Conservation (phyloP, 2,113 vertebrate species). For the Rhinopomastus cyanomelas region DNA sequence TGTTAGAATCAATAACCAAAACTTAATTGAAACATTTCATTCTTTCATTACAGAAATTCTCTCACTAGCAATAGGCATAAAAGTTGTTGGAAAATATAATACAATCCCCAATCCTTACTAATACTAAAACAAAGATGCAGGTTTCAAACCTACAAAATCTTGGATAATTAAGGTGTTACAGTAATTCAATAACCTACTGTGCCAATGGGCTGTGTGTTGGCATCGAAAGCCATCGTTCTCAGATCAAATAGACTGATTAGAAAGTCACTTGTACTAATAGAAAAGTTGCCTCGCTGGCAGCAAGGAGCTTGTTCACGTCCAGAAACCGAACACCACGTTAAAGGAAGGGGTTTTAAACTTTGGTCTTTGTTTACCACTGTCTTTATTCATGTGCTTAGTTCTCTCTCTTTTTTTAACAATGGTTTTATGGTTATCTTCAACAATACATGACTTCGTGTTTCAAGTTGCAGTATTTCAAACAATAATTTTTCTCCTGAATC, state of each 20-base stretch:
- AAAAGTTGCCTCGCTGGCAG: not conserved
- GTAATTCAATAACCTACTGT: not conserved
- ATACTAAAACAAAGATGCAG: not conserved
- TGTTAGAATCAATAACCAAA: constrained; percentile 55
- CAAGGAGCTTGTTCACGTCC: not conserved
- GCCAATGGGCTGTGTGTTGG: not conserved
- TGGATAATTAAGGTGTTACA: not conserved
- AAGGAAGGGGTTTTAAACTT: not conserved
- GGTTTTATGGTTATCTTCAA: not conserved
- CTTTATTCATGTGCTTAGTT: not conserved
- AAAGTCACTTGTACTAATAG: not conserved
- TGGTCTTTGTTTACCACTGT: not conserved
- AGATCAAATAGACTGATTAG: not conserved
- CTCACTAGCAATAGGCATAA: not conserved
- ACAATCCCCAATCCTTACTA: not conserved
- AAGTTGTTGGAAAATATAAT: not conserved
- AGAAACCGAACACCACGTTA: not conserved
- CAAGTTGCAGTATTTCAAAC: not conserved
- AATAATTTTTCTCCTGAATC: not conserved
- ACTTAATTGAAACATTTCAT: constrained; percentile 48
- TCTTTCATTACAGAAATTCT: constrained; percentile 42
- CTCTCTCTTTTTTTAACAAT: not conserved
- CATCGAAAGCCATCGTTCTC: rapidly evolving
- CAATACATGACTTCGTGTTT: not conserved
- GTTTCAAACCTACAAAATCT: not conserved